Evolutionary conservation across 2,888 invertebrate genomes (phyloP).

Genomic region (Dromius quadrimaculatus): DNA sequence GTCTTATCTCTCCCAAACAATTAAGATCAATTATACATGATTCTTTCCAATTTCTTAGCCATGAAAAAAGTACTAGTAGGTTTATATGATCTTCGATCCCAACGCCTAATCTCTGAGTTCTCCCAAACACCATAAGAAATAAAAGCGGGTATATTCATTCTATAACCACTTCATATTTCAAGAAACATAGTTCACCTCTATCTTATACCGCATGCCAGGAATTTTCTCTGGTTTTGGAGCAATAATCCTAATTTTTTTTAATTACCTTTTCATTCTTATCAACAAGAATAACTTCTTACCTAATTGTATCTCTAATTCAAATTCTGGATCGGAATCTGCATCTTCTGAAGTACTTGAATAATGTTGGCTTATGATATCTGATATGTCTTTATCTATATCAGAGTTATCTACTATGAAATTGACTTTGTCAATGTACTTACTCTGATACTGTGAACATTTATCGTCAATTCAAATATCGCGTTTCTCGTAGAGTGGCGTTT

Average conservation of each 20-base stretch:
- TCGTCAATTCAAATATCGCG: no score
- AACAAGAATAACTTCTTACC: slow-evolving; percentile 55
- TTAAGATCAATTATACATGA: slow-evolving; percentile 51
- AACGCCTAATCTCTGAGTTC: background rate
- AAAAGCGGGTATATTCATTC: no score
- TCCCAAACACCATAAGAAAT: background rate
- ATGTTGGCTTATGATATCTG: background rate
- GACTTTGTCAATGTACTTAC: background rate
- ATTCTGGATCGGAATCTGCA: slow-evolving; percentile 58
- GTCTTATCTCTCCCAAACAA: slow-evolving; percentile 53
- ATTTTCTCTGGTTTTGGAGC: no score
- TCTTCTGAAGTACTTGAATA: background rate
- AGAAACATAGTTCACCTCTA: no score
- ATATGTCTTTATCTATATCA: background rate
- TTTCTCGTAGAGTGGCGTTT: background rate
- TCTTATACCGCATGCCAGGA: no score
- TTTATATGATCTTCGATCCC: slow-evolving; percentile 37
- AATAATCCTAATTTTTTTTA: slow-evolving; percentile 16
- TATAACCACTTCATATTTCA: no score
- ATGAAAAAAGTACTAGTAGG: slow-evolving; percentile 53
- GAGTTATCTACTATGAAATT: background rate
- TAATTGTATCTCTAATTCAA: slow-evolving; percentile 56
- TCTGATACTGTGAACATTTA: no score
- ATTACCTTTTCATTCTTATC: slow-evolving; percentile 22
- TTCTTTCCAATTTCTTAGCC: slow-evolving; percentile 54